Conservation (phyloP, 2,888 invertebrate species). For the Minunthozetes semirufus region DNA sequence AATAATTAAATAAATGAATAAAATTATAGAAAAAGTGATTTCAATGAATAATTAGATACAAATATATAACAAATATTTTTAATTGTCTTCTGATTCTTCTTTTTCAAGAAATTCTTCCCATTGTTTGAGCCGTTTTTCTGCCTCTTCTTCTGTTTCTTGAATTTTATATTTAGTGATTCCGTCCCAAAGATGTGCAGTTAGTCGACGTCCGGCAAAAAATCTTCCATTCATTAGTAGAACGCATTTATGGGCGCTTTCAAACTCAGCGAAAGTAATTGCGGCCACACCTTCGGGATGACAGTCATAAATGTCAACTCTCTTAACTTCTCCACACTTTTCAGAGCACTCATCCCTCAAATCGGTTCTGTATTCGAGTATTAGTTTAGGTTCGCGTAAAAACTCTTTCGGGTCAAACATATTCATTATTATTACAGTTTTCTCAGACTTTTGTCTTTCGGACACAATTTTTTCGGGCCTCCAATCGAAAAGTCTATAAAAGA, state of each 20-base stretch:
- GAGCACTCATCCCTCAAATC: constrained; percentile 79
- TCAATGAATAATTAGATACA: too few relatives aligned
- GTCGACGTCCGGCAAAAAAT: constrained; percentile 77
- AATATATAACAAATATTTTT: too few relatives aligned
- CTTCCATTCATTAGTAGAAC: constrained; percentile 77
- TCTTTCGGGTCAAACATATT: constrained; percentile 82
- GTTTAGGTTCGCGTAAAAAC: constrained; percentile 79
- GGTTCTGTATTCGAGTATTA: constrained; percentile 82
- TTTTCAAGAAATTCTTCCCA: constrained; percentile 78
- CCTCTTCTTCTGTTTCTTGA: constrained; percentile 81
- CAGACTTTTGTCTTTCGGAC: constrained; percentile 77
- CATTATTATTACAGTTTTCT: constrained; percentile 82
- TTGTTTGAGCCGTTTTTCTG: constrained; percentile 67
- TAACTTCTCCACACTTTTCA: constrained; percentile 77
- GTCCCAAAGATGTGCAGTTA: constrained; percentile 86
- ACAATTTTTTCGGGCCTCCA: constrained; percentile 90
- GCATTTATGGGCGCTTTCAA: constrained; percentile 85
- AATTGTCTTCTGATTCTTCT: constrained; percentile 47
- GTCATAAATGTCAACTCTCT: constrained; percentile 84
- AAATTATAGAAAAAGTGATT: too few relatives aligned
- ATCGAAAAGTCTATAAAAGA: constrained; percentile 66
- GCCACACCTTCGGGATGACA: constrained; percentile 90
- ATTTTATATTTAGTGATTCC: constrained; percentile 87
- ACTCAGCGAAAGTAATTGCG: constrained; percentile 78
- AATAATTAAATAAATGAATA: too few relatives aligned